Evolutionary conservation across 2,113 vertebrate genomes (phyloP).

Genomic region (Eclectus roratus): DNA sequence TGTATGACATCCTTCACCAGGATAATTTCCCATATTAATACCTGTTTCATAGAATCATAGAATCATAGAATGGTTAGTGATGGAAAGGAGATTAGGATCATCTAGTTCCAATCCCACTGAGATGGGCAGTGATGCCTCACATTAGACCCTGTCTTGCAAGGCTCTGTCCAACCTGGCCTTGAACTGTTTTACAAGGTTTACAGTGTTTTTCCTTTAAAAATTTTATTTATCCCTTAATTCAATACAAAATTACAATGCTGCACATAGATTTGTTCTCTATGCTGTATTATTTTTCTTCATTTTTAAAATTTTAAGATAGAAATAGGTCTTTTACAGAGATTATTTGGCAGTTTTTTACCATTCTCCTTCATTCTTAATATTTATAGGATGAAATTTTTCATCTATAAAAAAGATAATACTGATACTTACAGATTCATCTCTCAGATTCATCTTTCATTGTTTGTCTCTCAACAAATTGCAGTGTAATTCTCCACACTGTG

Average conservation of each 20-base stretch:
- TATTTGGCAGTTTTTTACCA: background rate
- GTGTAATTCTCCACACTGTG: background rate
- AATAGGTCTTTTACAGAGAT: background rate
- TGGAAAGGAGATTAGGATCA: background rate
- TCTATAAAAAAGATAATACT: background rate
- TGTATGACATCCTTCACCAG: background rate
- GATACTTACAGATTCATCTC: background rate
- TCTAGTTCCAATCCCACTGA: background rate
- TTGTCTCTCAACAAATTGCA: background rate
- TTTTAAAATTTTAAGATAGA: background rate
- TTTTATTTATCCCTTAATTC: background rate
- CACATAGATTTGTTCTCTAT: background rate
- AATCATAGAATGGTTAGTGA: background rate
- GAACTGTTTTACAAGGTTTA: background rate
- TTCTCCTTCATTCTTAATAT: background rate
- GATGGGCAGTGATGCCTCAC: background rate
- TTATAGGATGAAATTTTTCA: background rate
- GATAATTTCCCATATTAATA: background rate
- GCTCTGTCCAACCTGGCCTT: background rate
- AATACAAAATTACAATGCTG: background rate
- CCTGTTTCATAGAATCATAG: background rate
- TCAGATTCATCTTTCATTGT: background rate
- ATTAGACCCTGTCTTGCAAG: background rate
- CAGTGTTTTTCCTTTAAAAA: background rate
- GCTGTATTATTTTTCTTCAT: background rate